These are phyloP conservation scores for Cavia aperea DNA, from an alignment of 2,113 vertebrate species.

Conservation along the genomic window DNA sequence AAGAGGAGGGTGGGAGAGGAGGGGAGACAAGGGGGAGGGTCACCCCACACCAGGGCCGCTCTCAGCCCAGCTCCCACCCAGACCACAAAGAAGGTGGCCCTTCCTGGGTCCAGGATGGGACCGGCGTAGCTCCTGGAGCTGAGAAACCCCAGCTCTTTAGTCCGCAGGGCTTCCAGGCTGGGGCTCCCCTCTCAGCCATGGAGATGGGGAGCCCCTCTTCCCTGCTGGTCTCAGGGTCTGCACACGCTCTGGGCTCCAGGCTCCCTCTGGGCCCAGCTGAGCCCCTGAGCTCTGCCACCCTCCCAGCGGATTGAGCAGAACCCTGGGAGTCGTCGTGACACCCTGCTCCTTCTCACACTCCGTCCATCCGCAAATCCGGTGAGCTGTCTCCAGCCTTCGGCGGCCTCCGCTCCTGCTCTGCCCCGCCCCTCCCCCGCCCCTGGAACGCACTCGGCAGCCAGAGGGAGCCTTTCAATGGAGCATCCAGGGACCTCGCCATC, in stretches of 20 bases:
- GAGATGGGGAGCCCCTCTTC: not conserved
- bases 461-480: slow-evolving; percentile 38
- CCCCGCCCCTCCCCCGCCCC: not conserved
- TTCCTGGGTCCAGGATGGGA: not conserved
- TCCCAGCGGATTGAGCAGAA: slow-evolving; percentile 1
- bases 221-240: not conserved
- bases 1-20: accelerated
- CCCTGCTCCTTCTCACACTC: not conserved
- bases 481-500: slow-evolving; percentile 50
- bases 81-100: not conserved
- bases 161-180: not conserved
- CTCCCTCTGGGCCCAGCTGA: not conserved
- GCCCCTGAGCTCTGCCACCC: not conserved
- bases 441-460: not conserved
- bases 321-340: not conserved
- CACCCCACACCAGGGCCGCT: accelerated
- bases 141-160: not conserved
- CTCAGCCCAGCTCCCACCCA: not conserved
- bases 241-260: not conserved
- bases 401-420: not conserved
- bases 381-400: not conserved
- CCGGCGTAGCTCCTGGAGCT: not conserved
- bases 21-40: not conserved
- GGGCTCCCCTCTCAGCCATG: not conserved
- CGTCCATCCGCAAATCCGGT: slow-evolving; percentile 23